Conservation (phyloP, 1,140 invertebrate species). For the Palaemon carinicauda region DNA sequence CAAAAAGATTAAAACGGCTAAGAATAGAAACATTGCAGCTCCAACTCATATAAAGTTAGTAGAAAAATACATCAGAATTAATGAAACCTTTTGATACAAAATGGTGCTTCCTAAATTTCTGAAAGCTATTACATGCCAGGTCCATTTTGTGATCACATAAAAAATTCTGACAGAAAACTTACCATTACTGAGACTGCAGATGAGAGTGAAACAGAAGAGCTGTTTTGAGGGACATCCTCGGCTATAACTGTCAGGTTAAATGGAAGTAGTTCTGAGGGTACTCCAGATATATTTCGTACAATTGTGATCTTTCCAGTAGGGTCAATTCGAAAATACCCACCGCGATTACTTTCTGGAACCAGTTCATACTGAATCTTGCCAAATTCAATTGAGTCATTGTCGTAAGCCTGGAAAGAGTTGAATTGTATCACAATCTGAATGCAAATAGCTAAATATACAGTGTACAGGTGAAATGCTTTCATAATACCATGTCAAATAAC, state of each 20-base stretch:
- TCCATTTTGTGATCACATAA: not conserved
- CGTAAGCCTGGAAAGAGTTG: conserved; percentile 26
- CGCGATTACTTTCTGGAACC: conserved; percentile 52
- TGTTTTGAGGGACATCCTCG: conserved; percentile 17
- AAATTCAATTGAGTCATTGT: conserved; percentile 42
- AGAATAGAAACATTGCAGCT: too few species aligned
- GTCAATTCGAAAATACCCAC: conserved; percentile 43
- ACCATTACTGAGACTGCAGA: conserved; percentile 27
- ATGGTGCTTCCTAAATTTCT: too few species aligned
- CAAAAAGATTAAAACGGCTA: too few species aligned
- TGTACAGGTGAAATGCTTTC: too few species aligned
- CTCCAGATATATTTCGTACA: conserved; percentile 14
- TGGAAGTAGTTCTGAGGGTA: conserved; percentile 38
- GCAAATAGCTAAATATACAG: too few species aligned
- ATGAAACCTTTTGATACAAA: too few species aligned
- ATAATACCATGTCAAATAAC: too few species aligned
- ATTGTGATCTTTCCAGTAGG: conserved; percentile 26
- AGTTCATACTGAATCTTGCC: conserved; percentile 28
- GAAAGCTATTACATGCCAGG: too few species aligned
- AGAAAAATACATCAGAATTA: too few species aligned
- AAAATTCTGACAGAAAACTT: not conserved
- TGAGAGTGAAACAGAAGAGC: not conserved
- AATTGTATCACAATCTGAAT: not conserved
- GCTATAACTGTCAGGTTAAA: conserved; percentile 50
- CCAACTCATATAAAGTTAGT: too few species aligned